phyloP scores from a whole-genome alignment of 2,888 invertebrate species.

The Macaria notata region DNA sequence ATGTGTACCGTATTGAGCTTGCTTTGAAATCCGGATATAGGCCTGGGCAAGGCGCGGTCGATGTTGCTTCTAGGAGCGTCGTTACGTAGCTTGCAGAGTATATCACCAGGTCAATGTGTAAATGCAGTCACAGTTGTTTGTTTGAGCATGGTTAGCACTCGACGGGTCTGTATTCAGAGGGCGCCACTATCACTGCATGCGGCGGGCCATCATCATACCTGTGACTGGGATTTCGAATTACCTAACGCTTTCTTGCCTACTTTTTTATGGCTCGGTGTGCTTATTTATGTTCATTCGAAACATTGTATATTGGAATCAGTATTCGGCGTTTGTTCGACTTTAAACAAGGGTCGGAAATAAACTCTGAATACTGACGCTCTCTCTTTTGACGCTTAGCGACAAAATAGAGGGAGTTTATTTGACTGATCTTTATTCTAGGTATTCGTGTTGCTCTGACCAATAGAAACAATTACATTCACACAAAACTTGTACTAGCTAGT shows the following conservation, averaged over 20 bases:
- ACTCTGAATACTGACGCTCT: constrained; percentile 21
- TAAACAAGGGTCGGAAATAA: constrained; percentile 7
- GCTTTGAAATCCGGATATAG: constrained; percentile 48
- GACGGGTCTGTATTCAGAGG: constrained; percentile 68
- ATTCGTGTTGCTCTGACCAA: constrained; percentile 45
- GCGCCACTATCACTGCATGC: constrained; percentile 57
- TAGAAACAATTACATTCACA: constrained; percentile 7
- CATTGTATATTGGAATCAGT: constrained; percentile 24
- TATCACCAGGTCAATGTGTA: constrained; percentile 55
- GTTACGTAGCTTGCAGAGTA: constrained; percentile 57
- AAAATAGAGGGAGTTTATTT: no score
- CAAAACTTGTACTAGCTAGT: background rate
- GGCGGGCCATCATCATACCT: constrained; percentile 40
- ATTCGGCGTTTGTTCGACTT: constrained; percentile 8
- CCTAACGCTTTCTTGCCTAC: constrained; percentile 73
- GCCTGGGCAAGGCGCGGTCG: constrained; percentile 45
- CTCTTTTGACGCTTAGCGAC: constrained; percentile 3
- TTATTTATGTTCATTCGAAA: constrained; percentile 58
- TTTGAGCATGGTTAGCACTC: constrained; percentile 46
- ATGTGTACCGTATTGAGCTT: constrained; percentile 28
- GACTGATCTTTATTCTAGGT: constrained; percentile 10
- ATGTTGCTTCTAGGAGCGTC: constrained; percentile 66
- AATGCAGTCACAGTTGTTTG: constrained; percentile 68
- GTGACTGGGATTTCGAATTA: constrained; percentile 77
- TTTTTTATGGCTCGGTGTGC: constrained; percentile 79